Conservation (phyloP, 2,113 vertebrate genomes). For the Laterallus jamaicensis region DNA sequence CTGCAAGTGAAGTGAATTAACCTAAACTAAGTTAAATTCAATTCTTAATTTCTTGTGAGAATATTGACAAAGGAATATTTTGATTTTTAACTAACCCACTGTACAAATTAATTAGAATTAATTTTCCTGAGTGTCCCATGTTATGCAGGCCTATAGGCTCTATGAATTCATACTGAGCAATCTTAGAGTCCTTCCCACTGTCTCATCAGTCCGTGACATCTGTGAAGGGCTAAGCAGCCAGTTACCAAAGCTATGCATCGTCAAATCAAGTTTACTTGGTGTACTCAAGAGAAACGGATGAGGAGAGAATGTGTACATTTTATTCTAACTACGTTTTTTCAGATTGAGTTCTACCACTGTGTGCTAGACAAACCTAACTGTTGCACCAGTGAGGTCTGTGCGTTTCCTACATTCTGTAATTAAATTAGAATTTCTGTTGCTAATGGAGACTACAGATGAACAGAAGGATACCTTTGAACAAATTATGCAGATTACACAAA, state of each 20-base stretch:
- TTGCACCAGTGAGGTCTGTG: background rate
- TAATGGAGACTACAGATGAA: background rate
- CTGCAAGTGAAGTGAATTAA: slow-evolving; percentile 24
- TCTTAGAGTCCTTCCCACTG: background rate
- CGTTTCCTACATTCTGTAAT: background rate
- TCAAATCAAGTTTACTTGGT: background rate
- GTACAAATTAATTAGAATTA: background rate
- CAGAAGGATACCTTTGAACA: background rate
- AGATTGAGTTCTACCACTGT: background rate
- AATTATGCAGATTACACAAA: background rate
- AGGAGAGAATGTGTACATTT: background rate
- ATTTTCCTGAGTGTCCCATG: slow-evolving; percentile 22
- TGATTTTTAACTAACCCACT: slow-evolving; percentile 23
- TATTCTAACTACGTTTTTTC: background rate
- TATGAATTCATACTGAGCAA: background rate
- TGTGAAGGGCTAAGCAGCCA: slow-evolving; percentile 13
- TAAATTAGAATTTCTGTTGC: slow-evolving; percentile 6
- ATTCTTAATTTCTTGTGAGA: slow-evolving; percentile 14
- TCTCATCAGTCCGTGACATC: background rate
- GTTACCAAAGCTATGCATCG: slow-evolving; percentile 22
- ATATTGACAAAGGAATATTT: slow-evolving; percentile 13
- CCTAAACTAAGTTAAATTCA: background rate
- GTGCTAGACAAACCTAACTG: background rate
- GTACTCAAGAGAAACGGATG: background rate
- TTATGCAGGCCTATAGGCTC: background rate